These are phyloP conservation scores for Drosophila bocki DNA, from an alignment of 1,140 invertebrate species.

Conservation along the genomic window DNA sequence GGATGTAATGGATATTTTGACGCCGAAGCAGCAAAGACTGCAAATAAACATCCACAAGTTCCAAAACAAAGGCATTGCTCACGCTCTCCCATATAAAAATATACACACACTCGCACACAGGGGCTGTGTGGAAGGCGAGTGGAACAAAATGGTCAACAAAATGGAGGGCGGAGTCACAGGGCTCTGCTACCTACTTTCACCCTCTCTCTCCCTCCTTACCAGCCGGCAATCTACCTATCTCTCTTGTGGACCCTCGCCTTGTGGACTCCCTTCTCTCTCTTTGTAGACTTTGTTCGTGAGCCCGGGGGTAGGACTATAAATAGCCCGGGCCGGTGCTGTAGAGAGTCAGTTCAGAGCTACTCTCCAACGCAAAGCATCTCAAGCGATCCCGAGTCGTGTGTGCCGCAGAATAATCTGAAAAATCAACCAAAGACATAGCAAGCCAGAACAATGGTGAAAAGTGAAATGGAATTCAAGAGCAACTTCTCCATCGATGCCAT, in stretches of 20 bases:
- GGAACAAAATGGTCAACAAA: conserved; percentile 75
- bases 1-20: conserved; percentile 85
- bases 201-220: background rate
- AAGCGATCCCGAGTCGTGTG: conserved; percentile 53
- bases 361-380: conserved; percentile 42
- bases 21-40: conserved; percentile 77
- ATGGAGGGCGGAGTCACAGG: conserved; percentile 58
- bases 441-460: conserved; percentile 71
- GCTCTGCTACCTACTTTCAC: background rate
- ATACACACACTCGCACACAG: background rate
- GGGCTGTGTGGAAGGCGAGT: conserved; percentile 65
- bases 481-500: conserved; percentile 91
- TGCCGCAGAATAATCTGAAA: conserved; percentile 17
- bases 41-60: conserved; percentile 84
- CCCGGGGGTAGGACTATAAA: conserved; percentile 64
- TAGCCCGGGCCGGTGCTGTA: conserved; percentile 46
- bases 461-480: conserved; percentile 85
- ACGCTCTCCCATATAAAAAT: background rate
- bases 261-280: conserved; percentile 18
- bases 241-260: conserved; percentile 3
- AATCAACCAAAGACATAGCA: conserved; percentile 22
- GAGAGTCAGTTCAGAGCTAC: conserved; percentile 73
- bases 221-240: conserved; percentile 3
- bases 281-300: conserved; percentile 38
- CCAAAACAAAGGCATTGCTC: conserved; percentile 60